phyloP scores from a whole-genome alignment of 2,797 vertebrate genomes.

The Euphonia xanthogaster region DNA sequence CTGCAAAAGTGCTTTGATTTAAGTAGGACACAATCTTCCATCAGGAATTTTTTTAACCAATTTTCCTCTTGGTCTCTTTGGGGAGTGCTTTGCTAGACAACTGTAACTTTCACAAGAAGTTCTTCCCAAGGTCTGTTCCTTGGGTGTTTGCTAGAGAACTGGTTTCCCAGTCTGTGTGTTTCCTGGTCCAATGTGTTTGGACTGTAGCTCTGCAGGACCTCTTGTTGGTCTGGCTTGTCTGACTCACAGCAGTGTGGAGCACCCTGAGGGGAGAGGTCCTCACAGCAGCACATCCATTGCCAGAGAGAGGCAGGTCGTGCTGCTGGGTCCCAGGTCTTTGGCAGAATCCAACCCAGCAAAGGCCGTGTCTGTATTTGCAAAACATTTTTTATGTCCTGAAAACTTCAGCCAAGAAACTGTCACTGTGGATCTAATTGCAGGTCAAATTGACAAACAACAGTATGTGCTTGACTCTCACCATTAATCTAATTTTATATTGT shows the following conservation, averaged over 20 bases:
- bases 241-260: background rate
- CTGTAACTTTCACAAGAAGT: background rate
- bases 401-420: slow-evolving; percentile 28
- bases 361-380: background rate
- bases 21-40: slow-evolving; percentile 44
- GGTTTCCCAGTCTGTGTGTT: background rate
- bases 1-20: slow-evolving; percentile 39
- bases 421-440: slow-evolving; percentile 8
- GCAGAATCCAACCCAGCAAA: background rate
- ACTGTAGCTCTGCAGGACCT: background rate
- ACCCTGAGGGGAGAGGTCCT: background rate
- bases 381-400: background rate
- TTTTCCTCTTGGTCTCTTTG: background rate
- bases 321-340: background rate
- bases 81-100: background rate
- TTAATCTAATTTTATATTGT: background rate
- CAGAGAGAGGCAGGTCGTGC: background rate
- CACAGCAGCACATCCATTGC: fast-evolving
- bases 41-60: background rate
- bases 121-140: background rate
- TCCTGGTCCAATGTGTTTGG: background rate
- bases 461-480: background rate
- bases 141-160: background rate
- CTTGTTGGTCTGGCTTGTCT: background rate
- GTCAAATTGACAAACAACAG: slow-evolving; percentile 9